phyloP scores from a whole-genome alignment of 2,888 invertebrate genomes.

The Pimpla rufipes region DNA sequence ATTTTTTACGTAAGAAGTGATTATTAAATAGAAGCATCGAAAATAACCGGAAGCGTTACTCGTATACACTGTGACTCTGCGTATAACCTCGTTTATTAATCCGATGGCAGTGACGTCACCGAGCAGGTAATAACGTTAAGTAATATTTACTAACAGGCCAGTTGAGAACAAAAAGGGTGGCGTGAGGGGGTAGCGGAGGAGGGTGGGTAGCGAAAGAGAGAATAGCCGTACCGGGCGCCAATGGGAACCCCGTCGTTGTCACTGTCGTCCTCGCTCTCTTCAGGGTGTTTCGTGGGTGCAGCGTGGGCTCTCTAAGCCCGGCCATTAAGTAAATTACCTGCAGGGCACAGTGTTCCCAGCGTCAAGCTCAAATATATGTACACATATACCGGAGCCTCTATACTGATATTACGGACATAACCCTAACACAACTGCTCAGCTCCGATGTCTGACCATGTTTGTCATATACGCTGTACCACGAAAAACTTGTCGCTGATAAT shows the following conservation, averaged over 20 bases:
- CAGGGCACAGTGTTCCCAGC: constrained; percentile 35
- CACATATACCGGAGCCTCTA: neutral
- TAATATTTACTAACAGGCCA: constrained; percentile 79
- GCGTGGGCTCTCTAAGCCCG: constrained; percentile 18
- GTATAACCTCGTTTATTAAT: constrained; percentile 75
- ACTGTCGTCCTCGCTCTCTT: constrained; percentile 66
- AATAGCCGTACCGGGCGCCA: constrained; percentile 61
- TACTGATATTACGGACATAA: constrained; percentile 11
- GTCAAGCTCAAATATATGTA: constrained; percentile 18
- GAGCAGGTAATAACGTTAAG: constrained; percentile 78
- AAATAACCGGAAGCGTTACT: neutral
- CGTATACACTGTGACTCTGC: constrained; percentile 29
- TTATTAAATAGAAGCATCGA: neutral
- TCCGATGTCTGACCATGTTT: neutral
- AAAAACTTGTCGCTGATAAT: neutral
- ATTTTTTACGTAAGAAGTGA: neutral
- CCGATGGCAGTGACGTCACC: constrained; percentile 71
- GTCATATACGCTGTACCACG: neutral
- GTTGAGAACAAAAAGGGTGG: constrained; percentile 32
- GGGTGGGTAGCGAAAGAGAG: constrained; percentile 17
- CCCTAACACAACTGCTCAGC: neutral
- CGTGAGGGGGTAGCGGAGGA: constrained; percentile 21
- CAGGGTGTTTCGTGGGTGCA: constrained; percentile 73
- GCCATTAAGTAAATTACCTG: constrained; percentile 77
- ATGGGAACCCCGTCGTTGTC: constrained; percentile 60